phyloP scores from a whole-genome alignment of 1,140 invertebrate species.

The Ips typographus region DNA sequence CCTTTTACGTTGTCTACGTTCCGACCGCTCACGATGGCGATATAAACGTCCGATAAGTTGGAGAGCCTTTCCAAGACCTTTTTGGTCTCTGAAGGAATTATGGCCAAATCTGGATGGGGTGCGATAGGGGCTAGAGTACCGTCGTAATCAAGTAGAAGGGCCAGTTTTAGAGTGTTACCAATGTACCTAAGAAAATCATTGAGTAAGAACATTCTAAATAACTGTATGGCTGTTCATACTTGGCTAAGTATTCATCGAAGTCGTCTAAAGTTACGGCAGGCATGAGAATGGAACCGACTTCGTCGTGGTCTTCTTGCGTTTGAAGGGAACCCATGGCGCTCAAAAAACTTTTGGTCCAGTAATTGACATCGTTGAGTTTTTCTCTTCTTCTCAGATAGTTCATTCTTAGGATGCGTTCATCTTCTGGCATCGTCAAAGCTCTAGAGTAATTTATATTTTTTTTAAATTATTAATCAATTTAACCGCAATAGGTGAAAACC shows the following conservation, averaged over 20 bases:
- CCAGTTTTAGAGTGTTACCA: slow-evolving; percentile 80
- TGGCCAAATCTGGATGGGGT: slow-evolving; percentile 84
- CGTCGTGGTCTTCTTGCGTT: slow-evolving; percentile 71
- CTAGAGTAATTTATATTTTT: slow-evolving; percentile 4
- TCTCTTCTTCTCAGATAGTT: slow-evolving; percentile 79
- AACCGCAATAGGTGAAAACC: no score
- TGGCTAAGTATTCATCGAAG: slow-evolving; percentile 82
- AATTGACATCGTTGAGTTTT: slow-evolving; percentile 80
- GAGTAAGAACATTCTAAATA: background rate
- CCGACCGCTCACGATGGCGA: slow-evolving; percentile 84
- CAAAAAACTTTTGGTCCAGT: slow-evolving; percentile 86
- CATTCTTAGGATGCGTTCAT: slow-evolving; percentile 85
- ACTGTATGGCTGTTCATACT: slow-evolving; percentile 58
- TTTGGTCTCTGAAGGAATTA: slow-evolving; percentile 80
- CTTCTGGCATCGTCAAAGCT: slow-evolving; percentile 86
- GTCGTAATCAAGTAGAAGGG: slow-evolving; percentile 84
- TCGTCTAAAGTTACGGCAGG: slow-evolving; percentile 83
- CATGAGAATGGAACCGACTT: slow-evolving; percentile 78
- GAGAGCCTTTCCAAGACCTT: slow-evolving; percentile 78
- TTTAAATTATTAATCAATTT: background rate
- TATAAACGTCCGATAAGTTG: slow-evolving; percentile 86
- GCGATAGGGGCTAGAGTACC: slow-evolving; percentile 87
- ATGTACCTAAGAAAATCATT: slow-evolving; percentile 69
- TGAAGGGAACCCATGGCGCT: slow-evolving; percentile 78
- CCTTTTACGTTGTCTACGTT: slow-evolving; percentile 85